Percentiles rank a stretch among this genome's conserved stretches.
phyloP scores from a whole-genome alignment of 1,140 invertebrate genomes.

The Drosophila parvula region DNA sequence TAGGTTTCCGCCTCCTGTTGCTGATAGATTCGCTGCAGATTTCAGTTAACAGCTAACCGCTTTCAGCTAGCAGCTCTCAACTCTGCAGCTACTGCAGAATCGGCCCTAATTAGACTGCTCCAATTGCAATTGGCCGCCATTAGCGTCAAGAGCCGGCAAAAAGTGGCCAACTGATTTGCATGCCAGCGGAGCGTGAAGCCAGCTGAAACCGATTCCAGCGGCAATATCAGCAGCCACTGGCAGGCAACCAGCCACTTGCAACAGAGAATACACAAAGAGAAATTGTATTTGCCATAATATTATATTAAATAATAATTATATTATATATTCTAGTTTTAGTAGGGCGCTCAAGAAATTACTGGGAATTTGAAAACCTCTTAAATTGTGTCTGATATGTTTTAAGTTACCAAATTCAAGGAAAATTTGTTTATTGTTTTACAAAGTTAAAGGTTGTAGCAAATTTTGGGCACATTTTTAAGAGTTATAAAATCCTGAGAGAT shows the following conservation, averaged over 20 bases:
- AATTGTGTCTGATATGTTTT: no score
- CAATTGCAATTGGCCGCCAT: constrained; percentile 77
- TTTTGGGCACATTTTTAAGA: no score
- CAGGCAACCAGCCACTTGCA: constrained; percentile 24
- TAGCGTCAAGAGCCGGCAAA: constrained; percentile 72
- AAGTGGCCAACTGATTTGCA: constrained; percentile 75
- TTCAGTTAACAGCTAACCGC: constrained; percentile 29
- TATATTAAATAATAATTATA: no score
- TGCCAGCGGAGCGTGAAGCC: constrained; percentile 70
- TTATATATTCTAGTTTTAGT: no score
- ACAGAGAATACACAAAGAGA: constrained; percentile 9
- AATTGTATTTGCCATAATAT: neutral
- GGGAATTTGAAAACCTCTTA: no score
- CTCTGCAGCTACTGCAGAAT: constrained; percentile 59
- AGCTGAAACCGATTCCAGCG: constrained; percentile 56
- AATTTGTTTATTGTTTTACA: no score
- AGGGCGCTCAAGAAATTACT: no score
- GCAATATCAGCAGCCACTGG: constrained; percentile 30
- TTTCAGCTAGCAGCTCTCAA: constrained; percentile 39
- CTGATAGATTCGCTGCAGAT: constrained; percentile 22
- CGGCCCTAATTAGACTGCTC: constrained; percentile 63
- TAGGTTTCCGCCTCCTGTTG: constrained; percentile 34
- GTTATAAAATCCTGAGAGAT: no score
- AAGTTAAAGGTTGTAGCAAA: no score
- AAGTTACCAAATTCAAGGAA: no score